Conservation (phyloP, 2,797 vertebrate species). For the Zenarchopterus dispar region DNA sequence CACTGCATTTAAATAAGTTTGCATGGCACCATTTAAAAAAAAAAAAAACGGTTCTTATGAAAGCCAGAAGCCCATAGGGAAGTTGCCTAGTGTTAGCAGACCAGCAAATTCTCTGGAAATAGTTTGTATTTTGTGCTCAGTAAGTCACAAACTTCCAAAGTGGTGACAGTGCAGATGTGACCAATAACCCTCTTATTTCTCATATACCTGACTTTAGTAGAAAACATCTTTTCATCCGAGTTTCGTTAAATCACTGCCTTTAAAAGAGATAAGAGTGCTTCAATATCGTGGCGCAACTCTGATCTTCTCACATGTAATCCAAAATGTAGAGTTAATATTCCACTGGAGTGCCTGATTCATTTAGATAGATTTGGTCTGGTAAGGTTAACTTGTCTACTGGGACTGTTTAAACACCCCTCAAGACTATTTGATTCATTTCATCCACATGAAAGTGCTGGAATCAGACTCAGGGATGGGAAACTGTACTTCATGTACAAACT, state of each 20-base stretch:
- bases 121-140: too few species aligned
- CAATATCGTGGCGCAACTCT: constrained; percentile 4
- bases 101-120: neutral
- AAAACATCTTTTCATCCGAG: neutral
- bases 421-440: constrained; percentile 5
- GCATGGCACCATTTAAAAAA: constrained; percentile 12
- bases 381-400: neutral
- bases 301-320: neutral
- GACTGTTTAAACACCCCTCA: constrained; percentile 25
- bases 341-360: neutral
- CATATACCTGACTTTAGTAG: neutral
- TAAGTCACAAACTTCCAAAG: too few species aligned
- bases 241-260: neutral
- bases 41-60: constrained; percentile 11
- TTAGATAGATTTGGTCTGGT: neutral
- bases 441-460: neutral
- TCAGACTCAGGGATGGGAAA: constrained; percentile 7
- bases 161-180: neutral
- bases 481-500: constrained; percentile 10
- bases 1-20: constrained; percentile 21
- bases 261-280: neutral
- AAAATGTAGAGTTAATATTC: constrained; percentile 8
- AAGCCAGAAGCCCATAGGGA: neutral
- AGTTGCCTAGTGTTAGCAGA: neutral
- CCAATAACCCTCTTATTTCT: neutral